Percentiles rank a stretch among this genome's conserved stretches.
These are phyloP conservation scores for Chlamydotis undulata DNA, from an alignment of 2,113 vertebrate genomes.

Conservation along the genomic window DNA sequence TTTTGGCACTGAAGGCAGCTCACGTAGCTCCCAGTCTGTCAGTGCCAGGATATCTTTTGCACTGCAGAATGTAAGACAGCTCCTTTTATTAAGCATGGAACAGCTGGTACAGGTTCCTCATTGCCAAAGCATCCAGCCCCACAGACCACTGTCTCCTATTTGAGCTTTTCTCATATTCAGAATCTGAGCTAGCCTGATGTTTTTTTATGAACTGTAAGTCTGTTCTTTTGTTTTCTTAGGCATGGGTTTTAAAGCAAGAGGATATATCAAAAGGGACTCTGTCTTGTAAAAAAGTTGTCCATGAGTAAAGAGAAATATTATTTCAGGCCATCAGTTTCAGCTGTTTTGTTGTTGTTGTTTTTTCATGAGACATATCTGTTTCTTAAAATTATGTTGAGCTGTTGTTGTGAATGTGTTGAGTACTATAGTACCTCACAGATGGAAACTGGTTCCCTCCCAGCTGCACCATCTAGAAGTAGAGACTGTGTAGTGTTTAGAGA, in stretches of 20 bases:
- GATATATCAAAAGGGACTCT: background rate
- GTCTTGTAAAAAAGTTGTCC: background rate
- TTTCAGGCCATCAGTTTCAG: background rate
- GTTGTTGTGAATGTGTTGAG: background rate
- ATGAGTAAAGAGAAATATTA: background rate
- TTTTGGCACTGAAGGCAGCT: background rate
- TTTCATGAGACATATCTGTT: background rate
- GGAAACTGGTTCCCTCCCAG: slow-evolving; percentile 6
- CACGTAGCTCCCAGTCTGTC: background rate
- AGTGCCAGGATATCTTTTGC: slow-evolving; percentile 19
- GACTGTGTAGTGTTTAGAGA: background rate
- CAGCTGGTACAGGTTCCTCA: slow-evolving; percentile 33
- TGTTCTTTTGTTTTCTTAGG: background rate
- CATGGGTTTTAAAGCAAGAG: background rate
- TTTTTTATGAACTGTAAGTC: background rate
- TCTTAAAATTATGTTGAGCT: background rate
- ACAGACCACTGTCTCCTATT: background rate
- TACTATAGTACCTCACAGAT: background rate
- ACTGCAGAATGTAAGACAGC: background rate
- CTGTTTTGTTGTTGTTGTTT: background rate
- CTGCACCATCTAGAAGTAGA: slow-evolving; percentile 15
- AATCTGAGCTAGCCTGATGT: background rate
- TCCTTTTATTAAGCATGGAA: slow-evolving; percentile 12
- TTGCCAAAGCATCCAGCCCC: background rate
- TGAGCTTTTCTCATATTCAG: background rate